phyloP scores from a whole-genome alignment of 2,888 invertebrate genomes.

The Tetropium fuscum region DNA sequence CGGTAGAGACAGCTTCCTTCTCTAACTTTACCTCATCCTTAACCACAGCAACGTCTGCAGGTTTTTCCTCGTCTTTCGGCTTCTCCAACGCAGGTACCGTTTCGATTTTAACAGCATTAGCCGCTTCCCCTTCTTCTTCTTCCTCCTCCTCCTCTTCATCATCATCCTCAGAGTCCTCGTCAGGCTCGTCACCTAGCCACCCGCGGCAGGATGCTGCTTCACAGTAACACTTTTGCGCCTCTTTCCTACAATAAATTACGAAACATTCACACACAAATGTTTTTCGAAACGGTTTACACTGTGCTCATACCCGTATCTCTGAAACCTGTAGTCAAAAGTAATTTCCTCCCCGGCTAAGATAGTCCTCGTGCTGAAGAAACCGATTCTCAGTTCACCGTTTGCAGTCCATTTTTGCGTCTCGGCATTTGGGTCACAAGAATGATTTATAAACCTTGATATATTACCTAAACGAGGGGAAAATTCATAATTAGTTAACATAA shows the following conservation, averaged over 20 bases:
- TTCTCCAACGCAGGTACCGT: constrained; percentile 64
- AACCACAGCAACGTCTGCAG: constrained; percentile 11
- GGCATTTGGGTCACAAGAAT: constrained; percentile 98
- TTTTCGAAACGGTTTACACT: background rate
- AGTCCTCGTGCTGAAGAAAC: constrained; percentile 92
- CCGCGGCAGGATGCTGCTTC: constrained; percentile 91
- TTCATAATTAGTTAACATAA: background rate
- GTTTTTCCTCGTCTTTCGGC: constrained; percentile 59
- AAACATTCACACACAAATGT: background rate
- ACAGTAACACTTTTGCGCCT: constrained; percentile 96
- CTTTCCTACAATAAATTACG: constrained; percentile 76
- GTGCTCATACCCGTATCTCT: constrained; percentile 88
- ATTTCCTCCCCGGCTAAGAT: constrained; percentile 93
- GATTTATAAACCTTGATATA: constrained; percentile 97
- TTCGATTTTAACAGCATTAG: constrained; percentile 35
- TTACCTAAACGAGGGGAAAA: constrained; percentile 71
- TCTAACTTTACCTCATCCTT: constrained; percentile 33
- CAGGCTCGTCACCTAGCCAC: constrained; percentile 93
- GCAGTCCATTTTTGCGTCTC: constrained; percentile 99
- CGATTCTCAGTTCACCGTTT: constrained; percentile 92
- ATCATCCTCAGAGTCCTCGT: constrained; percentile 74
- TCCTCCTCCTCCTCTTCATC: constrained; percentile 67
- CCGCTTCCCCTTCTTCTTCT: constrained; percentile 57
- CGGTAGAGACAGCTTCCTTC: constrained; percentile 33
- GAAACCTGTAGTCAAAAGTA: constrained; percentile 98